phyloP scores from a whole-genome alignment of 2,888 invertebrate genomes.

The Drosophila ustulata region DNA sequence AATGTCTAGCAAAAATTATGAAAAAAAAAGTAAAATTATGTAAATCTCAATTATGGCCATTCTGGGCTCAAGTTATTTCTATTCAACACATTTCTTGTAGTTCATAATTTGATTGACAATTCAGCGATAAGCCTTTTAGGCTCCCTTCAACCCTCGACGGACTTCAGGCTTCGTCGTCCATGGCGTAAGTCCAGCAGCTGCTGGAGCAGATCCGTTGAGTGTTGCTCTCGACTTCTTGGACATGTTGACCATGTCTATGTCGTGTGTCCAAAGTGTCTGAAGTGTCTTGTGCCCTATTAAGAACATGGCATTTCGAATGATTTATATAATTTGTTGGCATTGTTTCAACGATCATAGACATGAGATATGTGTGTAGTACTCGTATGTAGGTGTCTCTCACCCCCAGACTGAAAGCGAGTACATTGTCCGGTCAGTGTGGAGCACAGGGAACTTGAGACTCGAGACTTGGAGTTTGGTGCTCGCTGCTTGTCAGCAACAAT shows the following conservation, averaged over 20 bases:
- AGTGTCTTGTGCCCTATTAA: slow-evolving; percentile 76
- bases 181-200: slow-evolving; percentile 65
- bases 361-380: slow-evolving; percentile 26
- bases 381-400: slow-evolving; percentile 50
- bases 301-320: slow-evolving; percentile 75
- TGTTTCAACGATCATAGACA: slow-evolving; percentile 59
- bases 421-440: slow-evolving; percentile 35
- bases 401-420: slow-evolving; percentile 26
- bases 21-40: neutral
- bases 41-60: neutral
- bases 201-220: slow-evolving; percentile 31
- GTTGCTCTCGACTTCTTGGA: slow-evolving; percentile 34
- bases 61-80: neutral
- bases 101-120: slow-evolving; percentile 56
- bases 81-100: neutral
- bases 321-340: slow-evolving; percentile 73
- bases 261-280: slow-evolving; percentile 62
- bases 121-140: slow-evolving; percentile 49
- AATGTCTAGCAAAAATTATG: neutral
- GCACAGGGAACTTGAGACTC: slow-evolving; percentile 22
- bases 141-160: neutral
- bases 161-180: too few relatives aligned
- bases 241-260: slow-evolving; percentile 68
- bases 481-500: slow-evolving; percentile 65
- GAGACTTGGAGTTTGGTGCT: slow-evolving; percentile 19